Percentiles rank a stretch among this genome's conserved stretches.
Conservation (phyloP, 2,888 invertebrate species). For the Punctoribates punctum region DNA sequence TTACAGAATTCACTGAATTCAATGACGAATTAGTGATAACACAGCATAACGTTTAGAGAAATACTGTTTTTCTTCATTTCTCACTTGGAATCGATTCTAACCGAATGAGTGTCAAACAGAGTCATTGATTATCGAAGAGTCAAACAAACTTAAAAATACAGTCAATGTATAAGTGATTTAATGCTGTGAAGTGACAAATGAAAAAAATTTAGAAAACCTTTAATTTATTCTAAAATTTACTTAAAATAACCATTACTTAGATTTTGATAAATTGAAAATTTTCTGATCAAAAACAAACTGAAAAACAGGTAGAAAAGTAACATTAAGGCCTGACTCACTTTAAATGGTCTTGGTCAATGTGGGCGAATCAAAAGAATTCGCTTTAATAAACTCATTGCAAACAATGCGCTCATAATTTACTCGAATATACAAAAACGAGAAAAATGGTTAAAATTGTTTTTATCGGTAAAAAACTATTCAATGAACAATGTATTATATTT, state of each 20-base stretch:
- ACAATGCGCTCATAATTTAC: no score
- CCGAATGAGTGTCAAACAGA: neutral
- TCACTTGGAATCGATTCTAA: no score
- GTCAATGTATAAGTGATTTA: neutral
- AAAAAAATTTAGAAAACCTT: neutral
- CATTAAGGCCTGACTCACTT: neutral
- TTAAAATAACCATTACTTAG: constrained; percentile 15
- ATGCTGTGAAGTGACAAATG: neutral
- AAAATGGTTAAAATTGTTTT: no score
- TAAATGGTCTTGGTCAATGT: no score
- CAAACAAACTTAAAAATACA: neutral
- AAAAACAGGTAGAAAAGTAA: neutral
- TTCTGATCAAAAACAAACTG: neutral
- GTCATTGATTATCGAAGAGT: neutral
- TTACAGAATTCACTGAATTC: neutral
- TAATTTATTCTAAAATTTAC: neutral
- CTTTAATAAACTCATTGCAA: no score
- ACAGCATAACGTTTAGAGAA: neutral
- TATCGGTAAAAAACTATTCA: no score
- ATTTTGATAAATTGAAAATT: neutral
- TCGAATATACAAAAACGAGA: no score
- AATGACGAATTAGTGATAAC: constrained; percentile 10
- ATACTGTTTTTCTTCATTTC: no score
- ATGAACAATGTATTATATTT: no score
- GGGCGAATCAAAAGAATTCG: no score